Base-by-base conservation (phyloP, 2,888 invertebrate genomes). In the Drosophila incognita region DNA sequence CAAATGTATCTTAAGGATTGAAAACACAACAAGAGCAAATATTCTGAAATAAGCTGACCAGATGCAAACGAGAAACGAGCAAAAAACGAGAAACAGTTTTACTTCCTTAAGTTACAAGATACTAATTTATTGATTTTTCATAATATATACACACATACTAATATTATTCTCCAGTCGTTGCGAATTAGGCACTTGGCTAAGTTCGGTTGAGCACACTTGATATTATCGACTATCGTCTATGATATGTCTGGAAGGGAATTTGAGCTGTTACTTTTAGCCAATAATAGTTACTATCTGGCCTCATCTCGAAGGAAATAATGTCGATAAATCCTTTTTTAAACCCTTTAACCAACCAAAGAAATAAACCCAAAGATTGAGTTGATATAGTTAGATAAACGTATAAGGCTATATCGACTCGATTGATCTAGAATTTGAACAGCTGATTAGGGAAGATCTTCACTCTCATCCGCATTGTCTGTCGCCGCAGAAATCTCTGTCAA, bases 71-170 rank as follows among this genome's bases (percentile, higher is more conserved):
- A 15, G 15, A 15, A 46, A 15, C 7, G 53, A 52, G 42, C 29
- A 29, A 29, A 68, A 74, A 81, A 66, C 60, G 74, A 67, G 56
- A 81, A 76, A 77, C 73, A 86, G 15, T 78, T 77, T 81, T 82
- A 81, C 81, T 89, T 86, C 83, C 88, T 83, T 86, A 89, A 79
- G 73, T 87, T 81, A 73, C 52, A 63, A 80, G 76, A 77, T 86
- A 33, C 10, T 4, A 33, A 33, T 38, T 38, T 38, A 38, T 10
- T 46, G 3, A 13, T 6, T 46, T 21, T 13, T 13, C 21, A 11
- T 21, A 13, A 11, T 11, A 42, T n/a, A 42, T n/a, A n/a, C 29
- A 29, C 29, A 29, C 29, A 29, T n/a, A 5, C 10, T n/a, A 40
- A 40, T 21, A 42, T 21, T 21, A 6, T 21, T 42, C 6, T 11